Conservation (phyloP, 2,797 vertebrate genomes). For the Nasua narica region DNA sequence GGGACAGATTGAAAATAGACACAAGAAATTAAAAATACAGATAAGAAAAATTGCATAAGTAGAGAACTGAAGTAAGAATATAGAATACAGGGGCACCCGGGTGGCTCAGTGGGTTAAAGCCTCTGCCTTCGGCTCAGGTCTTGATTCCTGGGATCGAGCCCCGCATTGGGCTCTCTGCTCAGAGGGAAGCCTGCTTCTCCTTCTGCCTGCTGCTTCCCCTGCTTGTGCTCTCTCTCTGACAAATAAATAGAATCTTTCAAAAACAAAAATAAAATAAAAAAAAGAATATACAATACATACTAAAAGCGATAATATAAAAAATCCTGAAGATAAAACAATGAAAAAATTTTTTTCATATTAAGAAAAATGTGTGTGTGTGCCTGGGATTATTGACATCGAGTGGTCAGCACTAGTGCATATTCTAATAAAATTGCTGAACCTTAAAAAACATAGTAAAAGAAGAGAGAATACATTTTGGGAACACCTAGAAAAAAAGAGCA, state of each 20-base stretch:
- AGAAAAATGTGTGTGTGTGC: neutral
- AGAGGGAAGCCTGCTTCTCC: no score
- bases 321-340: neutral
- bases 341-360: neutral
- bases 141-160: no score
- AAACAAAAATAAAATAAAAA: no score
- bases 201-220: no score
- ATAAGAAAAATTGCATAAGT: neutral
- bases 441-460: neutral
- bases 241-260: no score
- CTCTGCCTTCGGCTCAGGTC: no score
- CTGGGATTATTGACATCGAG: neutral
- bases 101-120: no score
- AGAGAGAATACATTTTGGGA: neutral
- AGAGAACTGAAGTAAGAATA: neutral
- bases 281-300: neutral
- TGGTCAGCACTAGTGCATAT: neutral
- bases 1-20: neutral
- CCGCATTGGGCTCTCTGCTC: no score
- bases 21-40: neutral
- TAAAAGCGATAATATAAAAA: neutral
- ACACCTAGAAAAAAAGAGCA: neutral
- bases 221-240: no score
- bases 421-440: neutral
- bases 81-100: no score